Percentiles rank a stretch among this genome's conserved stretches.
Conservation (phyloP, 2,113 vertebrate genomes). For the Machaerirhynchus nigripectus region DNA sequence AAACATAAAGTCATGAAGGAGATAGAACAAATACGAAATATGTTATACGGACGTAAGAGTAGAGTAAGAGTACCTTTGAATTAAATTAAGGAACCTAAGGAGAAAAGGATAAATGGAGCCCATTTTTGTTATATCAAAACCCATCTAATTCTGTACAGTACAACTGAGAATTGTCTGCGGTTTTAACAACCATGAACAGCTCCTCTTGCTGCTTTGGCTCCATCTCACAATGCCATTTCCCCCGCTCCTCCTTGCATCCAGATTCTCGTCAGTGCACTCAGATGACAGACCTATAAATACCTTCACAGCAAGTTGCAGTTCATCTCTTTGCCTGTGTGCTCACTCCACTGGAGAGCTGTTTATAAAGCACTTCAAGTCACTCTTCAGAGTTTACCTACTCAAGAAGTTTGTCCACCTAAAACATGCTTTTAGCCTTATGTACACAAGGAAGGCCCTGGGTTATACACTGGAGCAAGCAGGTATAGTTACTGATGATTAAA, state of each 20-base stretch:
- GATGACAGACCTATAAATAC: background rate
- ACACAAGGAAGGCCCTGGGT: background rate
- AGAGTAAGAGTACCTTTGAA: background rate
- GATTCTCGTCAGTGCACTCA: background rate
- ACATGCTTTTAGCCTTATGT: background rate
- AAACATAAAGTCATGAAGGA: background rate
- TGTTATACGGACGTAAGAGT: background rate
- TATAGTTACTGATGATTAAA: background rate
- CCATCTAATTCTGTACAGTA: background rate
- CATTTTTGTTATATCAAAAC: background rate
- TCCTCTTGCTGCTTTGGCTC: background rate
- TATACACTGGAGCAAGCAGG: accelerated
- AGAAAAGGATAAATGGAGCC: background rate
- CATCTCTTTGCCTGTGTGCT: background rate
- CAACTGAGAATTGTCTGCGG: background rate
- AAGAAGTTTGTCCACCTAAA: background rate
- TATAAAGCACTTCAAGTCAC: background rate
- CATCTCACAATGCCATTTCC: background rate
- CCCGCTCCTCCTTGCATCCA: background rate
- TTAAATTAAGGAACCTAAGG: background rate
- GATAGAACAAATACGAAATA: background rate
- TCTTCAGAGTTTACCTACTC: background rate
- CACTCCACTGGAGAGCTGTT: background rate
- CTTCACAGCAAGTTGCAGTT: background rate
- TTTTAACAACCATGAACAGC: background rate